A percentile compares a stretch with the other conserved stretches of the same genome.
Conservation (phyloP, 2,888 invertebrate genomes). For the Chouioia cunea region DNA sequence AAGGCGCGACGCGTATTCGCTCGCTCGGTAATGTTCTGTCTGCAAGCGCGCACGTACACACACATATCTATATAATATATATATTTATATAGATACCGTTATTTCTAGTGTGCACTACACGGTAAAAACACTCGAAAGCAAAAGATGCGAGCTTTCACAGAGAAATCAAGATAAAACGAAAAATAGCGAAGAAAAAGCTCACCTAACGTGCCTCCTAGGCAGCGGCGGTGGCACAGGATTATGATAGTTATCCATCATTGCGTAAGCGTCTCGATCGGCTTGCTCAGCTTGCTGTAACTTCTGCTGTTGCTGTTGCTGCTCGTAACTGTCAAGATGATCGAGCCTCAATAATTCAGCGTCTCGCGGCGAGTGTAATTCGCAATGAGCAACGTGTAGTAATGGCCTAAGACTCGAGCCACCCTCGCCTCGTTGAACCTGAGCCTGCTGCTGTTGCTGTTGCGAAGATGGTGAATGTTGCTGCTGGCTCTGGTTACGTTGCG, state of each 20-base stretch:
- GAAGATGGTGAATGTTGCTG: slow-evolving; percentile 54
- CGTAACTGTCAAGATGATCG: slow-evolving; percentile 65
- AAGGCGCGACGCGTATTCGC: too few relatives aligned
- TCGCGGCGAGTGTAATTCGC: slow-evolving; percentile 66
- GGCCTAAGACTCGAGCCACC: slow-evolving; percentile 64
- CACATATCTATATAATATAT: too few relatives aligned
- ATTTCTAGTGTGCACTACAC: too few relatives aligned
- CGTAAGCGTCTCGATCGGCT: slow-evolving; percentile 60
- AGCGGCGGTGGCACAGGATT: slow-evolving; percentile 66
- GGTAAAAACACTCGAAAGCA: too few relatives aligned
- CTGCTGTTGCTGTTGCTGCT: slow-evolving; percentile 53
- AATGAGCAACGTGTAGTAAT: slow-evolving; percentile 65
- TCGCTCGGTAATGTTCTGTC: too few relatives aligned
- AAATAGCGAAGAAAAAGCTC: slow-evolving; percentile 49
- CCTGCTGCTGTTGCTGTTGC: slow-evolving; percentile 51
- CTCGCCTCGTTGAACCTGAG: slow-evolving; percentile 60
- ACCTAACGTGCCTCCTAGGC: slow-evolving; percentile 66
- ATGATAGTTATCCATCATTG: slow-evolving; percentile 67
- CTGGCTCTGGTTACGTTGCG: slow-evolving; percentile 44
- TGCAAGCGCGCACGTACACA: too few relatives aligned
- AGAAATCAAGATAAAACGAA: too few relatives aligned
- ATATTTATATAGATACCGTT: too few relatives aligned
- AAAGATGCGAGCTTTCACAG: too few relatives aligned
- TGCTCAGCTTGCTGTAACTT: slow-evolving; percentile 50
- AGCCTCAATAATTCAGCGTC: slow-evolving; percentile 65